phyloP scores from a whole-genome alignment of 92 coral and sea anemone genomes.

The Epizoanthus scotinus region DNA sequence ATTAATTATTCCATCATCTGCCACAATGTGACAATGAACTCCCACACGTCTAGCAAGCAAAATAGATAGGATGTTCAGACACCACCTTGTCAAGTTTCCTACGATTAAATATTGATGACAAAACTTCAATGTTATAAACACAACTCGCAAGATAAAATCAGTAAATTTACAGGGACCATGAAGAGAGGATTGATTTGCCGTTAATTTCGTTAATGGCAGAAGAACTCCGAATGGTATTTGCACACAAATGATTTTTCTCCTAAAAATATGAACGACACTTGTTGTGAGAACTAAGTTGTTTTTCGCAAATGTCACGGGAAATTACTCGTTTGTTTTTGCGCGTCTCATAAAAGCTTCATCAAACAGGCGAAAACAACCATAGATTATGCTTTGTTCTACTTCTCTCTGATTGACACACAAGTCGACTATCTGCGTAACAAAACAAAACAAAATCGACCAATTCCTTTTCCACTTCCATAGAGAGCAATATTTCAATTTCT shows the following conservation, averaged over 20 bases:
- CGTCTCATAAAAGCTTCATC: background rate
- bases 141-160: conserved; percentile 7
- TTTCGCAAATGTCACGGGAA: conserved; percentile 21
- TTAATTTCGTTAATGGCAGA: conserved; percentile 1
- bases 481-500: background rate
- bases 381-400: background rate
- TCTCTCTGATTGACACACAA: conserved; percentile 5
- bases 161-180: background rate
- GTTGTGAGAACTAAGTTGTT: background rate
- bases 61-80: background rate
- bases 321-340: conserved; percentile 20
- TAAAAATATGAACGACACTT: background rate
- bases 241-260: background rate
- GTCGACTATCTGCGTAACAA: background rate
- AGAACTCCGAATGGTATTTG: background rate
- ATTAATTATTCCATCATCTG: conserved; percentile 26
- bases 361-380: conserved; percentile 8
- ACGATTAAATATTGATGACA: conserved; percentile 28
- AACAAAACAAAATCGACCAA: background rate
- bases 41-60: background rate
- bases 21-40: background rate
- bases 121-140: conserved; percentile 2
- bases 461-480: background rate
- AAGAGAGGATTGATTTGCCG: conserved; percentile 1
- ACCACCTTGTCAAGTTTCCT: conserved; percentile 25